phyloP scores from a whole-genome alignment of 2,888 invertebrate species.

The Himalopsyche tibetana region DNA sequence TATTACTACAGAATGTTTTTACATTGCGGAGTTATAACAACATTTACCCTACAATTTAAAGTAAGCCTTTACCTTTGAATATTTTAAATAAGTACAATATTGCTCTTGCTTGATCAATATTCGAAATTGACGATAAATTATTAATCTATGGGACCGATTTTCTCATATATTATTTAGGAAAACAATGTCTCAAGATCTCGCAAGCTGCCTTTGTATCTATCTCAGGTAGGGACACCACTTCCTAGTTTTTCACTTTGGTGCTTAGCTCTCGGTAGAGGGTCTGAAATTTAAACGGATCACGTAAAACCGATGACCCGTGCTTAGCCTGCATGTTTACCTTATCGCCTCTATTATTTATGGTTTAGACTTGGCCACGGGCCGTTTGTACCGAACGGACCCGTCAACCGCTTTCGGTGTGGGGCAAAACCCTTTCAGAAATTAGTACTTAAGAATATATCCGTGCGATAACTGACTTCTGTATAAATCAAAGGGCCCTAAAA shows the following conservation, averaged over 20 bases:
- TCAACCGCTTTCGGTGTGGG: constrained; percentile 11
- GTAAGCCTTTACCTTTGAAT: too few species aligned
- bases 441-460: constrained; percentile 40
- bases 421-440: constrained; percentile 32
- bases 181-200: not conserved
- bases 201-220: constrained; percentile 2
- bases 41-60: too few species aligned
- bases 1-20: too few species aligned
- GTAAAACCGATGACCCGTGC: constrained; percentile 61
- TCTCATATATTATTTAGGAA: not conserved
- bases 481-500: constrained; percentile 3
- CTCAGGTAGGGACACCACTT: constrained; percentile 1
- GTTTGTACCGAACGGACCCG: constrained; percentile 44
- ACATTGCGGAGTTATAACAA: too few species aligned
- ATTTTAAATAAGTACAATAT: too few species aligned
- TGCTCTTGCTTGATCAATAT: too few species aligned
- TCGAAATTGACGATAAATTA: too few species aligned
- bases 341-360: constrained; percentile 62
- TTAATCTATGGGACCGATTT: not conserved
- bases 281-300: constrained; percentile 58
- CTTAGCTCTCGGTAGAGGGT: not conserved
- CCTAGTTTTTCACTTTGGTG: constrained; percentile 29
- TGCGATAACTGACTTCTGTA: constrained; percentile 30
- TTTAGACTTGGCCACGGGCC: constrained; percentile 46
- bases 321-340: constrained; percentile 60